Conservation (phyloP, 1,140 invertebrate species). For the Aphelenchoides besseyi region DNA sequence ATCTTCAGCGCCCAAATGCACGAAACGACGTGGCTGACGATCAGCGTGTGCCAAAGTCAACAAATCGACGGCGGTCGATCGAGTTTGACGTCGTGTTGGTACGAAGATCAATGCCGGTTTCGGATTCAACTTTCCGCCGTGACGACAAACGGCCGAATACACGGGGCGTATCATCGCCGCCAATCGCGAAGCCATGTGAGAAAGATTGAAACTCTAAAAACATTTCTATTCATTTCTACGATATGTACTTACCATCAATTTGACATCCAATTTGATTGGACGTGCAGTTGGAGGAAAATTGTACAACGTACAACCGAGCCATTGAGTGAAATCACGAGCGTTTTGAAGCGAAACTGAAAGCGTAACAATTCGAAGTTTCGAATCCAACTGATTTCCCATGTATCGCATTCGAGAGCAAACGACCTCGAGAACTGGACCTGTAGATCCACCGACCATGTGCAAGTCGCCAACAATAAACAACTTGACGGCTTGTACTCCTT, state of each 20-base stretch:
- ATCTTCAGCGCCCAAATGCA: conserved; percentile 75
- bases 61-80: conserved; percentile 88
- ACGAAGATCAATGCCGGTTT: conserved; percentile 95
- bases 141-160: conserved; percentile 85
- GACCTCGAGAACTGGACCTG: conserved; percentile 84
- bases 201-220: conserved; percentile 85
- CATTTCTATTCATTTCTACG: conserved; percentile 7
- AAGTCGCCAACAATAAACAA: conserved; percentile 96
- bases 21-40: conserved; percentile 76
- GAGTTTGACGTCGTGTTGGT: conserved; percentile 84
- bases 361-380: conserved; percentile 84
- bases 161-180: conserved; percentile 95
- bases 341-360: conserved; percentile 88
- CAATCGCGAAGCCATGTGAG: conserved; percentile 88
- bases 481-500: conserved; percentile 94
- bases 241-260: neutral
- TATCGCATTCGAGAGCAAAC: conserved; percentile 95
- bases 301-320: conserved; percentile 92
- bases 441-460: conserved; percentile 71
- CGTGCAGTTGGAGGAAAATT: conserved; percentile 97
- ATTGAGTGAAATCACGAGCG: conserved; percentile 89
- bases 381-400: conserved; percentile 91
- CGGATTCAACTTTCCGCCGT: conserved; percentile 71
- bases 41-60: conserved; percentile 87
- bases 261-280: conserved; percentile 83